Conservation (phyloP, 2,888 invertebrate genomes). For the Megamerina dolium region DNA sequence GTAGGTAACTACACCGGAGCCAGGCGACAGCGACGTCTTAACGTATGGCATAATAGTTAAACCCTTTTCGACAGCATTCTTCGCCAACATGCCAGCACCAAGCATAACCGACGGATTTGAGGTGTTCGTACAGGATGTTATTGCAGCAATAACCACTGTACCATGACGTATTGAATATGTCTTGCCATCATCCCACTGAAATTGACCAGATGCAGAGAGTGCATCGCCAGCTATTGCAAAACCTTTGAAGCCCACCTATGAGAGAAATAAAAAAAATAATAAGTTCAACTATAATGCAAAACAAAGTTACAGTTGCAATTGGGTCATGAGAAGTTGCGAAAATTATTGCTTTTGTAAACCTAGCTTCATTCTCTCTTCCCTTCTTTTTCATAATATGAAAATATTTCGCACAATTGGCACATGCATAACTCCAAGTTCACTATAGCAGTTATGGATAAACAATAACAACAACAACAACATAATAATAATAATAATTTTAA, state of each 20-base stretch:
- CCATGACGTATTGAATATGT: constrained; percentile 80
- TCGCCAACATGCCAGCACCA: constrained; percentile 88
- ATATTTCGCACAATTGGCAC: too few relatives aligned
- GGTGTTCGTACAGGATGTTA: constrained; percentile 97
- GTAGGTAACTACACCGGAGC: constrained; percentile 91
- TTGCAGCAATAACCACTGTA: constrained; percentile 93
- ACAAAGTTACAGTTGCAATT: constrained; percentile 5
- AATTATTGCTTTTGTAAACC: too few relatives aligned
- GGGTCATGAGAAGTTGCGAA: constrained; percentile 15
- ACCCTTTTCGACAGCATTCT: constrained; percentile 89
- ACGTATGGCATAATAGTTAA: constrained; percentile 85
- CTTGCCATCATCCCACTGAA: constrained; percentile 71
- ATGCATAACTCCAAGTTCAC: too few relatives aligned
- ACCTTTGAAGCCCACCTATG: constrained; percentile 88
- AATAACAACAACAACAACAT: too few relatives aligned
- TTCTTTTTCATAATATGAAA: too few relatives aligned
- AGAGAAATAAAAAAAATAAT: neutral
- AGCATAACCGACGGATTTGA: constrained; percentile 98
- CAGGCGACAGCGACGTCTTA: constrained; percentile 95
- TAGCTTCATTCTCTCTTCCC: too few relatives aligned
- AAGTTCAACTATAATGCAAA: neutral
- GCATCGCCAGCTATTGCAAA: constrained; percentile 70
- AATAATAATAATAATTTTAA: neutral
- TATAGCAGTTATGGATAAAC: too few relatives aligned
- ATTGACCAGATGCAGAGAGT: constrained; percentile 60